Evolutionary conservation across 2,113 vertebrate genomes (phyloP), one percentile per base, ranked within the genome.

Genomic region (Silurus glanis): DNA sequence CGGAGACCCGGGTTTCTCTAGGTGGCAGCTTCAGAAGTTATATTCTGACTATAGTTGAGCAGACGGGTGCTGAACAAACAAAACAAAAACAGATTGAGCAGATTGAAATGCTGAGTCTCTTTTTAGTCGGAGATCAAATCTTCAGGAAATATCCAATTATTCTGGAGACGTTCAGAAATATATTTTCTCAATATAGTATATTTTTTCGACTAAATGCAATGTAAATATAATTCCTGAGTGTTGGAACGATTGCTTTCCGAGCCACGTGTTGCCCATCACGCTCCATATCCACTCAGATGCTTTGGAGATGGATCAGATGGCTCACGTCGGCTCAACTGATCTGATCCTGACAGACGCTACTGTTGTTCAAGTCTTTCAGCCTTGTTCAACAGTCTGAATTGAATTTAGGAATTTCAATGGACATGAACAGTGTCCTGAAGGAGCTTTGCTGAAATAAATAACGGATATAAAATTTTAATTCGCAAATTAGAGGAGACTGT

Each of bases 1-100:
- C 47, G 51, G 64, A 56, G 23, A 86, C 66, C 72, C 28, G 37
- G 21, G 79, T 72, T 86, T 82, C 21, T 25, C 25, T 28, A 45
- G 49, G 28, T 66, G 58, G 21, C 21, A 3, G 25, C 61, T 25
- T 85, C 10, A 74, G 51, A 84, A 16, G 25, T 28, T 37, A 17
- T 1, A 56, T 28, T 45, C 12, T 59, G 8, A 10, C 25, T n/a
- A 14, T 51, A 53, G 17, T 12, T 10, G n/a, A 76, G 16, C 19
- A 75, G 21, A 4, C 17, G 12, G 8, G 47, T 51, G 19, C 19
- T 51, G 19, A 74, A 74, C 37, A 72, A 75, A 53, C 74, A 25
- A 37, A 37, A 37, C 37, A 37, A 37, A 37, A 37, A 37, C 37
- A 37, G 37, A 37, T 37, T 37, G 37, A 37, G 37, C 3, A 9